phyloP scores from a whole-genome alignment of 2,797 vertebrate genomes.

The Fistularia tabacaria region DNA sequence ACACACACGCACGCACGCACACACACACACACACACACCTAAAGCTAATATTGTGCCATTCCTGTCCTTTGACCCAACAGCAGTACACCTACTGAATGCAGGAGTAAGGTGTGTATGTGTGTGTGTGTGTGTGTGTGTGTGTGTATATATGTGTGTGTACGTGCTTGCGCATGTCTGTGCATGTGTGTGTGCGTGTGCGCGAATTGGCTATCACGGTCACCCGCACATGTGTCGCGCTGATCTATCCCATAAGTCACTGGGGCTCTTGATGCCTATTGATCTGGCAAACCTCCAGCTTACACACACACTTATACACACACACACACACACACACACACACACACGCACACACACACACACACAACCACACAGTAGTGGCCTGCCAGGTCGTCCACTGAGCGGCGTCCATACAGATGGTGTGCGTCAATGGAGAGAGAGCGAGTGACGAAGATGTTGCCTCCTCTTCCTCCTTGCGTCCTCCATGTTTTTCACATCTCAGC shows the following conservation, averaged over 20 bases:
- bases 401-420: conserved; percentile 53
- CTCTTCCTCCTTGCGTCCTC: too few species aligned
- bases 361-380: conserved; percentile 18
- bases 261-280: conserved; percentile 59
- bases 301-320: conserved; percentile 11
- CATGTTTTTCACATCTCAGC: too few species aligned
- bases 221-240: conserved; percentile 46
- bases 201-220: conserved; percentile 21
- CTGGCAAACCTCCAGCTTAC: conserved; percentile 42
- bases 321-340: conserved; percentile 12
- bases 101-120: too few species aligned
- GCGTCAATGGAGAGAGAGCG: too few species aligned
- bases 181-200: conserved; percentile 13
- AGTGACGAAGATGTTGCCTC: too few species aligned
- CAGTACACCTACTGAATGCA: too few species aligned
- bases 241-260: conserved; percentile 54
- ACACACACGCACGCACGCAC: too few species aligned
- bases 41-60: conserved; percentile 13
- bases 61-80: background rate
- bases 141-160: conserved; percentile 3
- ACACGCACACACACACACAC: conserved; percentile 15
- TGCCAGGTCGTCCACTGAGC: conserved; percentile 43
- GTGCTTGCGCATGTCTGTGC: too few species aligned
- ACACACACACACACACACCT: conserved; percentile 17
- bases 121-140: too few species aligned